Evolutionary conservation across 2,797 vertebrate genomes (phyloP), one percentile per base, ranked within the genome.

Genomic region (Pangasius krempfi): DNA sequence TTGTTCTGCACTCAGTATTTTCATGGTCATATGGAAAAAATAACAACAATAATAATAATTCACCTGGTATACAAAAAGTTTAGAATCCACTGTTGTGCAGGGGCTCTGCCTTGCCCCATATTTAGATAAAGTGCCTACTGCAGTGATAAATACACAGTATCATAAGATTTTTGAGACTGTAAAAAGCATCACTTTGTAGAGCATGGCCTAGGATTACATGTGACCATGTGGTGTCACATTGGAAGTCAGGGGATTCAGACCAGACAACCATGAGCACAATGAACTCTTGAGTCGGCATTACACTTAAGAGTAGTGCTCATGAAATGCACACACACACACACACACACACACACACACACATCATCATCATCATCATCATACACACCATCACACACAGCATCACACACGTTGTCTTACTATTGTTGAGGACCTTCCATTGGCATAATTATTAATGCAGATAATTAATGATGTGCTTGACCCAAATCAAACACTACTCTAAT

Each of bases 21-120:
- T 40, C 33, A 40, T 40, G 33, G 56, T 92, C 70, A 75, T 52
- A 60, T 75, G 80, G 86, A 86, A 84, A 75, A 81, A 86, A 52
- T 2, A 78, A 5, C 30, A 60, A 16, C 20, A 75, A 60, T 22
- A 86, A 47, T 50, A 25, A 27, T 47, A 50, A 7, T 37, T 54
- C 4, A 25, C 18, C 76, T 4, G 7, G 1, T 56, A 56, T 33
- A 80, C 47, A 80, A 37, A 56, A 56, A 1, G 9, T 80, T 13
- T 37, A 37, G 58, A 80, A 37, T 58, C 52, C 30, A 58, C 54
- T 37, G 13, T 37, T 58, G 54, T 58, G 37, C 22, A 64, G 80
- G 25, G 47, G 37, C 58, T n/a, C 25, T 44, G 13, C 2, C 5
- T 40, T 64, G 37, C 33, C 12, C 56, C 33, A 27, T 62, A 82